Base-by-base conservation (phyloP, 2,888 invertebrate species). In the Stenolophus ochropezus region DNA sequence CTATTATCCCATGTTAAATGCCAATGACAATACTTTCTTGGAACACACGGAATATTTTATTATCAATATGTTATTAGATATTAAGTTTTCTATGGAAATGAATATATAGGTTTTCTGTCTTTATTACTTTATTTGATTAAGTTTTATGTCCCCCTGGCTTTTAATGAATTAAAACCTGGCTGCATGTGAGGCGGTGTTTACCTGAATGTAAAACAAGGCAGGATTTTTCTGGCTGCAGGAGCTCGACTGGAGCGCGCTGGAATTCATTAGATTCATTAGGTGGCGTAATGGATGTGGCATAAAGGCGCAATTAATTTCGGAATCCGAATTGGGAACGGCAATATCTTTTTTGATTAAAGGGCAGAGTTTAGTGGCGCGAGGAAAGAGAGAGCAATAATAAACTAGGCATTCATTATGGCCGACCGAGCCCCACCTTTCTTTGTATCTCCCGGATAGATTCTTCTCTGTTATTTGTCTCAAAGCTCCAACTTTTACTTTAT, bases 221-320 rank as follows among this genome's bases (percentile, higher is more conserved):
- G 53, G 4, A 4, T 53, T 6, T 53, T n/a, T 53, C n/a, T 16
- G 53, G 47, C 8, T 42, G 47, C 6, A 8, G 47, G 5, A 8
- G 47, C 47, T 8, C 47, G 5, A 42, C 8, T 42, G 47, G 6
- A n/a, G 18, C 53, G 8, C 20, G 53, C 65, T 47, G 53, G 71
- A 79, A 79, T 79, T 79, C 79, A 79, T 79, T 79, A 79, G 79
- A 79, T 79, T 79, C 79, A 79, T 79, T 79, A 79, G 56, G 53
- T n/a, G 51, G 25, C 20, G 71, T 78, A 78, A 78, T 78, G 78
- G 78, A 78, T 78, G 78, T 27, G 53, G 79, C 79, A 79, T 79
- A 79, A 79, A 79, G 79, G 58, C 51, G 79, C 71, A 79, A 79
- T 71, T 79, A 79, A 79, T 79, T 77, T 79, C 71, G 79, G 79